Percentiles rank a stretch among this genome's conserved stretches.
phyloP scores from a whole-genome alignment of 2,797 vertebrate genomes.

The Lepus oiostolus region DNA sequence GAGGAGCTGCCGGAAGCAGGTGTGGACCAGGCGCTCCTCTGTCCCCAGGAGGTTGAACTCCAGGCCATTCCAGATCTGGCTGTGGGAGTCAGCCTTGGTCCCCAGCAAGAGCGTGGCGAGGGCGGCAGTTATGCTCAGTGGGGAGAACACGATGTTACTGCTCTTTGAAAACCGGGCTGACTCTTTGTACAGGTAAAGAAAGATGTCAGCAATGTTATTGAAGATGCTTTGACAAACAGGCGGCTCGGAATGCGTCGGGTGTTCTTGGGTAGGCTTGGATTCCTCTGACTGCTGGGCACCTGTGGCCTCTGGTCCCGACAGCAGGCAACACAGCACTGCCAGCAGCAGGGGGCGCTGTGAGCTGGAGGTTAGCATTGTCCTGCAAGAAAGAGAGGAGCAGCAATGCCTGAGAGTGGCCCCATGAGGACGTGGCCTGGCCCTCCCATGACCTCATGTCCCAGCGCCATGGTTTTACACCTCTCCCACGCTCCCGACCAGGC shows the following conservation, averaged over 20 bases:
- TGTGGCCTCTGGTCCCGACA: neutral
- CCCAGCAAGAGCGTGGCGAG: constrained; percentile 92
- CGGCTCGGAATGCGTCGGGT: fast-evolving
- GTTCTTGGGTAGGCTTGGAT: fast-evolving
- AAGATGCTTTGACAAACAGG: constrained; percentile 73
- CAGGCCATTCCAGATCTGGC: constrained; percentile 89
- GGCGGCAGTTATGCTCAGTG: constrained; percentile 89
- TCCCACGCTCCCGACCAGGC: too few relatives aligned
- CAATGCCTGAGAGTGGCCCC: neutral
- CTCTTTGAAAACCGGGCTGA: constrained; percentile 84
- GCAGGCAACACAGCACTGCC: constrained; percentile 70
- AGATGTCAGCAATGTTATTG: constrained; percentile 89
- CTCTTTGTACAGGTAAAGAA: constrained; percentile 89
- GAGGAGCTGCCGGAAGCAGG: constrained; percentile 88
- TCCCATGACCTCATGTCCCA: fast-evolving
- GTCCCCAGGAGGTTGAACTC: constrained; percentile 89
- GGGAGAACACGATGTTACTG: constrained; percentile 93
- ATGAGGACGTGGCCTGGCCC: too few relatives aligned
- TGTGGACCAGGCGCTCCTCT: constrained; percentile 87
- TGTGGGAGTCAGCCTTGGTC: constrained; percentile 86
- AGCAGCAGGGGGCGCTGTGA: constrained; percentile 61
- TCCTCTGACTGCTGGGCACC: neutral
- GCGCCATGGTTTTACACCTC: too few relatives aligned
- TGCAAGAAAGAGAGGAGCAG: constrained; percentile 32
- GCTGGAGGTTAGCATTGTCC: constrained; percentile 61